These are phyloP conservation scores for Drosophila paramelanica DNA, from an alignment of 2,888 invertebrate species.

Conservation along the genomic window DNA sequence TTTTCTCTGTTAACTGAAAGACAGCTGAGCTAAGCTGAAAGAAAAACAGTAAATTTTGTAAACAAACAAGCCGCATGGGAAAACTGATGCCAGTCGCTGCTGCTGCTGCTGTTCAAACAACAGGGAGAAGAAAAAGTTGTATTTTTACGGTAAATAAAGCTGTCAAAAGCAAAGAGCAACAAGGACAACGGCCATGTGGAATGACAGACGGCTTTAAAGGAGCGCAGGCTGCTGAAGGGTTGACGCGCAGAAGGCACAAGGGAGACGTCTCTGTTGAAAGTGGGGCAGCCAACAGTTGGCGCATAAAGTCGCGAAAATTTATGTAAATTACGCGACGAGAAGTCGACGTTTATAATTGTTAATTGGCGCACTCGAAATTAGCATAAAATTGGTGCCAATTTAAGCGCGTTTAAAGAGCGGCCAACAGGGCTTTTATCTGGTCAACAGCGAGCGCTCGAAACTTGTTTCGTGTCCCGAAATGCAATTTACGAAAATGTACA, in stretches of 20 bases:
- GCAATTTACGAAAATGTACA: constrained; percentile 37
- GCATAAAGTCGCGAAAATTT: constrained; percentile 46
- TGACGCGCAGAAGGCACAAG: neutral
- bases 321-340: constrained; percentile 61
- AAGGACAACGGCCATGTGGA: constrained; percentile 39
- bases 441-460: constrained; percentile 20
- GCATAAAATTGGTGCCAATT: constrained; percentile 38
- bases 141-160: constrained; percentile 66
- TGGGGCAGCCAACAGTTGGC: constrained; percentile 12
- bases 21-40: constrained; percentile 11
- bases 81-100: constrained; percentile 25
- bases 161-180: constrained; percentile 44
- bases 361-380: constrained; percentile 43
- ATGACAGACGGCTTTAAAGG: constrained; percentile 21
- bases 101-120: constrained; percentile 17
- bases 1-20: constrained; percentile 4
- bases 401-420: constrained; percentile 15
- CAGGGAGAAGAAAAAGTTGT: constrained; percentile 54
- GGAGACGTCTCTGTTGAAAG: neutral
- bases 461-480: constrained; percentile 41
- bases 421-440: constrained; percentile 24
- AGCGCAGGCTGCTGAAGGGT: constrained; percentile 9
- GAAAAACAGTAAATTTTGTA: constrained; percentile 60
- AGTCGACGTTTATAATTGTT: constrained; percentile 51
- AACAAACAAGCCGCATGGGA: constrained; percentile 70